Base-by-base conservation (phyloP, 1,140 invertebrate genomes). In the Euwallacea similis region DNA sequence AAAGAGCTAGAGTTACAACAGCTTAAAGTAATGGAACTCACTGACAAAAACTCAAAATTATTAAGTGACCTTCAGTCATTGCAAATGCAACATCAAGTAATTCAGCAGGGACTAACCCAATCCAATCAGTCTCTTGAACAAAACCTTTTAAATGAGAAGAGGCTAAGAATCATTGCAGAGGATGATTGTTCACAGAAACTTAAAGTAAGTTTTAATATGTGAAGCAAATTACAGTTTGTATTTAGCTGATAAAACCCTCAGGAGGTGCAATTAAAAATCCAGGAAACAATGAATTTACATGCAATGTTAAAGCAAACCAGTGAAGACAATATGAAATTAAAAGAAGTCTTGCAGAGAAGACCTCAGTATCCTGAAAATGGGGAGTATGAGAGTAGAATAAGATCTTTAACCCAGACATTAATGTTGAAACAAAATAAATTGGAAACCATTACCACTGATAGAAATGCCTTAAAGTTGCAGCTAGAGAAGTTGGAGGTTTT, bases 361-460 rank as follows among this genome's bases (percentile, higher is more conserved):
- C 10, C 54, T 8, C 63, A 69, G 61, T 11, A 62, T 65, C 53
- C 44, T 56, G 79, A 65, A 9, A 71, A 66, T 73, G 74, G 74
- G 50, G 87, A 93, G 83, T 76, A 91, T 70, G 91, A 93, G 81
- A 84, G 85, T 7, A 84, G 91, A 71, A 81, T 94, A 2, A 85
- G 89, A 65, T 83, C 86, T 2, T 83, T 94, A 9, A 94, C 92
- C 0, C 90, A 93, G 78, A 91, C 90, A 58, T 82, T 95, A 13
- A 91, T 95, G 63, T 85, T 90, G 68, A 94, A 94, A 77, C 93
- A 95, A 80, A 89, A 89, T 61, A 84, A 88, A 63, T 77, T 95
- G 41, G 93, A 95, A 81, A 85, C 86, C 33, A 82, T 93, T 13
- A 92, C 90, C 42, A 89, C 90, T 0, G 92, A 95, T 76, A 87